Base-by-base conservation (phyloP, 2,888 invertebrate genomes). In the Mactromeris polynyma region DNA sequence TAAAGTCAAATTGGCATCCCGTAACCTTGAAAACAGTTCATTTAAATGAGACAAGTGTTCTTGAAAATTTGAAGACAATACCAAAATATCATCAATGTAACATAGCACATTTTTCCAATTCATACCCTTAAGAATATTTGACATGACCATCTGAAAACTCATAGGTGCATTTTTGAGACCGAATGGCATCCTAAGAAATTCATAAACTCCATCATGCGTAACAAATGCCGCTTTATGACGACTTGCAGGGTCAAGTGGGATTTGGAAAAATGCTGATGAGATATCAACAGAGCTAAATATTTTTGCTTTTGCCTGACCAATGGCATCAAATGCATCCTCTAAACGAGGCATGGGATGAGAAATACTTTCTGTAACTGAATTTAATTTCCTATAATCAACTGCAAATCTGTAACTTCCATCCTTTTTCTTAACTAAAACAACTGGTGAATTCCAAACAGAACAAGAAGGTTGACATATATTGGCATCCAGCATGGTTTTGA, bases 81-180 rank as follows among this genome's bases (percentile, higher is more conserved):
- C 86, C 19, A 93, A 33, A n/a, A 93, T 89, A 54, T 93, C 93
- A 85, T 93, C 91, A 14, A 92, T 46, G 81, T 92, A 93, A 91
- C 93, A 7, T 78, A 82, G 14, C 0, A 73, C 89, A 58, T 81
- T 88, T 73, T 89, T 88, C 89, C 91, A 92, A n/a, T 84, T 91
- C 2, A 91, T 33, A 38, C 88, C 90, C 38, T 83, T 81, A 3
- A 94, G 77, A 19, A 91, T 85, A 21, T 88, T 58, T 26, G 89
- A 80, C 89, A 93, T 91, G 1, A 93, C 83, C 42, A 87, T 78
- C 51, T 93, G 92, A 58, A 92, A 93, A 36, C 85, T 89, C 26
- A 82, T 77, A 7, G 92, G 91, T 6, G 87, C 83, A 79, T 92
- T 92, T 2, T 40, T 73, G 21, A 93, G 81, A 9, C 93, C 93